Evolutionary conservation across 2,888 invertebrate genomes (phyloP), one percentile per base, ranked within the genome.

Genomic region (Liopterus haemorrhoidalis): DNA sequence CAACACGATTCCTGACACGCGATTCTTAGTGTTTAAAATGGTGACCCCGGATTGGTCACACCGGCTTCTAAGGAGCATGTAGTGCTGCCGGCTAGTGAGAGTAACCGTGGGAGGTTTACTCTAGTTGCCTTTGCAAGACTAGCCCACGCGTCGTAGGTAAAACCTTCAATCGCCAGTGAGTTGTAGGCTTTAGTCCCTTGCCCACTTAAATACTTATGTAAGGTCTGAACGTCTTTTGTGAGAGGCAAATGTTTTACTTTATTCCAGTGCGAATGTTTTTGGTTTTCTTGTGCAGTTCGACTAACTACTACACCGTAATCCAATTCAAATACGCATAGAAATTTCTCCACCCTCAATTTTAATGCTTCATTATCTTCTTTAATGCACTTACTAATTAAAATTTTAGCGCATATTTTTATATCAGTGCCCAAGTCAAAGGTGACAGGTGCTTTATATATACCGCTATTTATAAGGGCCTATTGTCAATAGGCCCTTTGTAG

Each of bases 381-480:
- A 11, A 30, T 30, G 8, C 9, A 11, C 8, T n/a, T 30, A 14
- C 30, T 30, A 3, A 30, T 11, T 30, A 30, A 11, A 12, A 30
- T 30, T 11, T 3, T 30, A n/a, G 30, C 30, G 16, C 30, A 30
- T 11, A 15, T 30, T 30, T 30, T 30, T 30, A 30, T 5, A 30
- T 30, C 12, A 5, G 30, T 30, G 4, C 5, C 4, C 12, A 30
- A 30, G 4, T 30, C 30, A 6, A 16, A 6, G 8, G 30, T 11
- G 2, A 30, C 30, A 15, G 30, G 30, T 30, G 12, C 4, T 11
- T 30, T 30, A 30, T 30, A 6, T 11, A 4, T 11, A 16, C 30
- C 30, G n/a, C n/a, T n/a, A n/a, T n/a, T n/a, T n/a, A n/a, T n/a
- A n/a, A n/a, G n/a, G n/a, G n/a, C n/a, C n/a, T n/a, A n/a, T n/a